phyloP scores from a whole-genome alignment of 2,888 invertebrate genomes.

The Melanostoma mellinum region DNA sequence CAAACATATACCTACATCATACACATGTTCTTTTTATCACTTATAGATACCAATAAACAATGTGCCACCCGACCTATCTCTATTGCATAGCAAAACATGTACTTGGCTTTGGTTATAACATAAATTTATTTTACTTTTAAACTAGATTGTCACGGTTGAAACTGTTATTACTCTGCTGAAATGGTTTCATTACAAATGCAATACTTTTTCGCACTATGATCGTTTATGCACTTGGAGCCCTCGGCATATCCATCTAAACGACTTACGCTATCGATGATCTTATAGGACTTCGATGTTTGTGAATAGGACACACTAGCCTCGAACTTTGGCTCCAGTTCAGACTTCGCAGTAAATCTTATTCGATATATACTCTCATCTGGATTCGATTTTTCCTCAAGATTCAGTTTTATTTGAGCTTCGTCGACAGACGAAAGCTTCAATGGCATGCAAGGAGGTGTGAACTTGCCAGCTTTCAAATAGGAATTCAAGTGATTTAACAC shows the following conservation, averaged over 20 bases:
- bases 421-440: neutral
- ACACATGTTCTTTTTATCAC: no score
- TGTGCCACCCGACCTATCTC: no score
- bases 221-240: conserved; percentile 73
- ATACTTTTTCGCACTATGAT: conserved; percentile 77
- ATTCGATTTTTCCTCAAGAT: neutral
- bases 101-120: no score
- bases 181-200: conserved; percentile 74
- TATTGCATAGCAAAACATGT: no score
- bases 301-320: conserved; percentile 19
- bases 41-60: no score
- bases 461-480: neutral
- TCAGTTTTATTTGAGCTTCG: neutral
- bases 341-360: conserved; percentile 25
- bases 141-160: no score
- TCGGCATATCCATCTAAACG: conserved; percentile 74
- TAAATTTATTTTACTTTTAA: no score
- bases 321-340: conserved; percentile 2
- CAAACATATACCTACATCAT: no score
- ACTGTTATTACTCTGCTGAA: no score
- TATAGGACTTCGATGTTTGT: neutral
- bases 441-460: conserved; percentile 15
- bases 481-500: conserved; percentile 9
- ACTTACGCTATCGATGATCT: conserved; percentile 61
- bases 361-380: conserved; percentile 7